phyloP scores from a whole-genome alignment of 1,140 invertebrate species.

The Belonocnema kinseyi region DNA sequence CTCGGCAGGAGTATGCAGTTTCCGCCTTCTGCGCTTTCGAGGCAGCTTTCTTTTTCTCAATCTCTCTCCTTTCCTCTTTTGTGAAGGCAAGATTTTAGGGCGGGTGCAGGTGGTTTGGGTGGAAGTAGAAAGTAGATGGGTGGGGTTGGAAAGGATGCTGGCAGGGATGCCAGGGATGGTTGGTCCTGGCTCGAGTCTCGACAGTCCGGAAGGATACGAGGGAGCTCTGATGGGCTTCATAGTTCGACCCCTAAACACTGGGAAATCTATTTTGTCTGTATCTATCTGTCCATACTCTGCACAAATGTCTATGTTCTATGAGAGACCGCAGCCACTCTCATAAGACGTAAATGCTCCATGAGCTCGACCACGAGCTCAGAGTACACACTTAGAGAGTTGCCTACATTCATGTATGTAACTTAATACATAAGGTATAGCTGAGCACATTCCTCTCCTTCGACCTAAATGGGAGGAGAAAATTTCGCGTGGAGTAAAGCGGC shows the following conservation, averaged over 20 bases:
- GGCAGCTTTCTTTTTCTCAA: neutral
- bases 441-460: too few species aligned
- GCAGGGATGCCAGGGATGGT: conserved; percentile 10
- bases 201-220: conserved; percentile 3
- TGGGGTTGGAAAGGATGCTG: conserved; percentile 2
- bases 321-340: neutral
- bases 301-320: neutral
- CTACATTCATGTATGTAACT: neutral
- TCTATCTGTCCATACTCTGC: neutral
- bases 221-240: neutral
- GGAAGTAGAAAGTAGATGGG: conserved; percentile 2
- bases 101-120: conserved; percentile 1
- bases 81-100: conserved; percentile 8
- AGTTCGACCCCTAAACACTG: conserved; percentile 27
- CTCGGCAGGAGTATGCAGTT: conserved; percentile 13
- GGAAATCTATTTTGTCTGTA: neutral
- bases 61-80: conserved; percentile 12
- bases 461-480: too few species aligned
- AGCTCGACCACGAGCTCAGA: neutral
- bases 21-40: conserved; percentile 28
- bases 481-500: too few species aligned
- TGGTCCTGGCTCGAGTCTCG: neutral
- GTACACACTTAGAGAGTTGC: neutral
- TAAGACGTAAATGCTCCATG: neutral
- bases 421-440: neutral